These are phyloP conservation scores for Drosophila bipectinata DNA, from an alignment of 1,140 invertebrate genomes.

Conservation along the genomic window DNA sequence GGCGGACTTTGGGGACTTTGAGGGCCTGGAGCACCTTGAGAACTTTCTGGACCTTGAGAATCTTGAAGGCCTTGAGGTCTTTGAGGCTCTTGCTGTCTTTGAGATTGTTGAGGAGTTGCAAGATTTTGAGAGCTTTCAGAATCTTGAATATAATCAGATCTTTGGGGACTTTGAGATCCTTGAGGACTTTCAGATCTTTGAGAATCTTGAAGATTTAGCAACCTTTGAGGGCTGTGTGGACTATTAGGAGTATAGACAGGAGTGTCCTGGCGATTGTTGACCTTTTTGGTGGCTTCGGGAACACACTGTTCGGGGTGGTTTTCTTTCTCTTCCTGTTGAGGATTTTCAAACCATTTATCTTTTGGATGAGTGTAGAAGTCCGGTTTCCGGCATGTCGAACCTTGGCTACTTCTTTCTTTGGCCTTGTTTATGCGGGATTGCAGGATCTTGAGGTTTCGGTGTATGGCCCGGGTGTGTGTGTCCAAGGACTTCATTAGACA, in stretches of 20 bases:
- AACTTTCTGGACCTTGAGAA: no score
- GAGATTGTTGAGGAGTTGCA: neutral
- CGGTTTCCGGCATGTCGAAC: neutral
- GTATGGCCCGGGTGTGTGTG: conserved; percentile 6
- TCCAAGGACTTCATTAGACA: conserved; percentile 14
- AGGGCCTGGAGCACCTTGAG: no score
- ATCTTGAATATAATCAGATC: no score
- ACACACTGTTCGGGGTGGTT: neutral
- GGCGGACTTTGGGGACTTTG: no score
- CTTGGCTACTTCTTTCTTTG: neutral
- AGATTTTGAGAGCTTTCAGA: no score
- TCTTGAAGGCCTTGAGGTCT: neutral
- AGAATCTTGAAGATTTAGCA: neutral
- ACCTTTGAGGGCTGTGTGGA: no score
- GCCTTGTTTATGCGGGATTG: neutral
- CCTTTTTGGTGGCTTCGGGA: neutral
- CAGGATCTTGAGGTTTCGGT: conserved; percentile 1
- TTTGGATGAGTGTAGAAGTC: neutral
- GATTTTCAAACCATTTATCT: neutral
- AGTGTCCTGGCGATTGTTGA: no score
- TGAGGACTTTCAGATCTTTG: neutral
- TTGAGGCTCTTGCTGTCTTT: neutral
- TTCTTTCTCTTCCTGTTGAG: neutral
- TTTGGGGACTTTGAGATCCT: neutral
- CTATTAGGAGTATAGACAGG: no score